Conservation (phyloP, 2,888 invertebrate species). For the Amblyjoppa fuscipennis region DNA sequence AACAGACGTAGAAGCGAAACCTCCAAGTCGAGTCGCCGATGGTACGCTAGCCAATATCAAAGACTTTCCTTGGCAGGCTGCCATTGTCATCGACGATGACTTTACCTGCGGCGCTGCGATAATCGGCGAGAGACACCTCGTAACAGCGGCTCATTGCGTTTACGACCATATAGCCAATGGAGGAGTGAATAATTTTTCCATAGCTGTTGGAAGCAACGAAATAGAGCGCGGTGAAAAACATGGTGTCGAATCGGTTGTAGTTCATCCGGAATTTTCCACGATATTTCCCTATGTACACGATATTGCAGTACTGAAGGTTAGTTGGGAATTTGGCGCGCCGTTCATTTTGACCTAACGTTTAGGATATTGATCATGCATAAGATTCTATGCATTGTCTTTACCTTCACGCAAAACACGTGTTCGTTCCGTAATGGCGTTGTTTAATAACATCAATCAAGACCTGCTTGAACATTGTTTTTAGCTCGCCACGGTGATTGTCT, state of each 20-base stretch:
- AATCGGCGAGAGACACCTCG: slow-evolving; percentile 11
- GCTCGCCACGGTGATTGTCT: not conserved
- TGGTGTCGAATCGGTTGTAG: slow-evolving; percentile 2
- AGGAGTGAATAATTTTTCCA: not conserved
- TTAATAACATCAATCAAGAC: not conserved
- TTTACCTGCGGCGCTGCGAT: slow-evolving; percentile 15
- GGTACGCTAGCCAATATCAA: slow-evolving; percentile 7
- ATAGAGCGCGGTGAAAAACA: not conserved
- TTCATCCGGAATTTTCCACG: slow-evolving; percentile 6
- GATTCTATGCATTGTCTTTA: too few relatives aligned
- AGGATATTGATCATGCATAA: too few relatives aligned
- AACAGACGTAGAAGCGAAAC: slow-evolving; percentile 2
- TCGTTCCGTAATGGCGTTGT: too few relatives aligned
- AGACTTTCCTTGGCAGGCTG: slow-evolving; percentile 28
- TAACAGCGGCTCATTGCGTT: slow-evolving; percentile 28
- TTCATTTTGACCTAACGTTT: too few relatives aligned
- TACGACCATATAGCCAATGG: not conserved
- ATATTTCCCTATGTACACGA: slow-evolving; percentile 13
- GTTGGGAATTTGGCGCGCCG: not conserved
- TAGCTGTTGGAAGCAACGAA: not conserved
- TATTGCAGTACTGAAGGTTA: slow-evolving; percentile 9
- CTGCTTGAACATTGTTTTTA: slow-evolving; percentile 7
- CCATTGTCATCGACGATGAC: not conserved
- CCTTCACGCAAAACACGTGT: too few relatives aligned
- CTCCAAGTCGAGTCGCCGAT: not conserved